phyloP scores from a whole-genome alignment of 2,888 invertebrate genomes.

The Tiliacea citrago region DNA sequence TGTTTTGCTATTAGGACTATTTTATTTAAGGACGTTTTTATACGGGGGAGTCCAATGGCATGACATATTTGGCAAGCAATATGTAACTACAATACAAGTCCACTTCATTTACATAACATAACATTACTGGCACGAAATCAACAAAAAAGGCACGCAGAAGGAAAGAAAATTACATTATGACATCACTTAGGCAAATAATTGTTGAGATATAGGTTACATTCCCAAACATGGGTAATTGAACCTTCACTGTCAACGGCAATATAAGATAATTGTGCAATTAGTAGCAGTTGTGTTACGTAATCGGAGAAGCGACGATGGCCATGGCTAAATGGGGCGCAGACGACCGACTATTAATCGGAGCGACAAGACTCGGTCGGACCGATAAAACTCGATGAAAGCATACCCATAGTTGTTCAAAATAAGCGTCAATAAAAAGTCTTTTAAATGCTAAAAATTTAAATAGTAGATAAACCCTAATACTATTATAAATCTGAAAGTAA shows the following conservation, averaged over 20 bases:
- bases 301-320: conserved; percentile 55
- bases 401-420: not conserved
- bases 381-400: not conserved
- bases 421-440: not conserved
- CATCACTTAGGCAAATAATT: conserved; percentile 49
- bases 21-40: no score
- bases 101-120: conserved; percentile 45
- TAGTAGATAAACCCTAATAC: not conserved
- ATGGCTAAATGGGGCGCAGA: conserved; percentile 32
- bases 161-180: conserved; percentile 32
- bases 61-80: conserved; percentile 40
- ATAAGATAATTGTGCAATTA: conserved; percentile 75
- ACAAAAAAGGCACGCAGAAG: conserved; percentile 19
- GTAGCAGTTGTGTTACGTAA: conserved; percentile 68
- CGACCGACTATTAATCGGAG: conserved; percentile 15
- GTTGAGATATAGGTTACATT: conserved; percentile 58
- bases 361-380: not conserved
- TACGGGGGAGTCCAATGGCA: not conserved
- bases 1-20: no score
- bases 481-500: not conserved
- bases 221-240: conserved; percentile 68
- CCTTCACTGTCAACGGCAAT: conserved; percentile 69
- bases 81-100: conserved; percentile 29
- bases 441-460: not conserved
- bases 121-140: conserved; percentile 39